These are phyloP conservation scores for Dynastes hyllus DNA, from an alignment of 2,888 invertebrate genomes.

Conservation along the genomic window DNA sequence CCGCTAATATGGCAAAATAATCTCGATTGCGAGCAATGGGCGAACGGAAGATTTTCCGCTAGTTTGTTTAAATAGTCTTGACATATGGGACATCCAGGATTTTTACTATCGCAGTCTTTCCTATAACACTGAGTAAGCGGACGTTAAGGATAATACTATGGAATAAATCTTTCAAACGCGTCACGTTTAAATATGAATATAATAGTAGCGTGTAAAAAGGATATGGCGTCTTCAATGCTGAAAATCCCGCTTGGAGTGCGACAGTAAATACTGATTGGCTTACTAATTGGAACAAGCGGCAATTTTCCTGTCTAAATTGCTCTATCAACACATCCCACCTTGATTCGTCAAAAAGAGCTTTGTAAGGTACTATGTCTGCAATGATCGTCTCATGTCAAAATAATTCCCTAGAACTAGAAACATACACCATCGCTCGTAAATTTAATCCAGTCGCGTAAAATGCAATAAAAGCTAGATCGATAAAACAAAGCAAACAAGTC, in stretches of 20 bases:
- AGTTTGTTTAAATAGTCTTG: conserved; percentile 89
- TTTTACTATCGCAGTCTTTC: conserved; percentile 77
- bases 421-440: too few relatives aligned
- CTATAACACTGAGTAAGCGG: conserved; percentile 79
- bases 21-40: conserved; percentile 97
- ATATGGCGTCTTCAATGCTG: conserved; percentile 95
- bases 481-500: too few relatives aligned
- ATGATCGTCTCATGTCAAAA: conserved; percentile 12
- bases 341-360: conserved; percentile 77
- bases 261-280: conserved; percentile 94
- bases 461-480: too few relatives aligned
- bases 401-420: too few relatives aligned
- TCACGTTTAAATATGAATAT: too few relatives aligned
- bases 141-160: conserved; percentile 56
- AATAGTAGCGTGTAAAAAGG: conserved; percentile 65
- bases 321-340: conserved; percentile 90
- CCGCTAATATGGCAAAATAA: conserved; percentile 94
- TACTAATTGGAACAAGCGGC: conserved; percentile 93
- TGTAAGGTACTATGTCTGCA: conserved; percentile 80
- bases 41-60: conserved; percentile 91
- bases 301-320: conserved; percentile 96
- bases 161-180: too few relatives aligned
- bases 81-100: conserved; percentile 95
- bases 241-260: conserved; percentile 93
- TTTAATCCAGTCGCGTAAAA: too few relatives aligned